Conservation (phyloP, 1,140 invertebrate genomes). For the Drosophila novamexicana region DNA sequence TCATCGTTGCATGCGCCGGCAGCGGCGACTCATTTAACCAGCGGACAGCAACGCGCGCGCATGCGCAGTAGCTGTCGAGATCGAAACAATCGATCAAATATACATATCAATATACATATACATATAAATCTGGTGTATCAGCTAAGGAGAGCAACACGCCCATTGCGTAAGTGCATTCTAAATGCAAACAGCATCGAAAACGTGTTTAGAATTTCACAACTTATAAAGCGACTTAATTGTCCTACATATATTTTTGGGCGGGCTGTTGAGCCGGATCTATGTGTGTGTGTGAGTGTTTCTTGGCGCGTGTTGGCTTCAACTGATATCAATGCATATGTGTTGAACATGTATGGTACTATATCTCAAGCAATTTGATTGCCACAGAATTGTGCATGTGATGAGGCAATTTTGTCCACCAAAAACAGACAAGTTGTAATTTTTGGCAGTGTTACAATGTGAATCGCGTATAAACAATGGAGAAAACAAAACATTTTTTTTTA, state of each 20-base stretch:
- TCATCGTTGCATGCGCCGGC: conserved; percentile 57
- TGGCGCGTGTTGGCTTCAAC: conserved; percentile 1
- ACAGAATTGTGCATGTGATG: neutral
- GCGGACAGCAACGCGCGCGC: conserved; percentile 70
- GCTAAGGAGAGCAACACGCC: conserved; percentile 30
- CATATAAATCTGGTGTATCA: neutral
- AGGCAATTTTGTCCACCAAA: neutral
- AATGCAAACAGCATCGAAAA: conserved; percentile 34
- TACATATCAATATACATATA: conserved; percentile 10
- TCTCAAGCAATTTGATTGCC: conserved; percentile 8
- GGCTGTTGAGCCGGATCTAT: conserved; percentile 3
- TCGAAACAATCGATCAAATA: neutral
- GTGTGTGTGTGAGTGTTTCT: conserved; percentile 17
- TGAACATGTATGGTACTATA: neutral
- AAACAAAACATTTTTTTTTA: neutral
- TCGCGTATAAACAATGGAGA: neutral
- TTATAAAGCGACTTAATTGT: neutral
- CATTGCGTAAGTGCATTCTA: conserved; percentile 72
- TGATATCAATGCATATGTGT: neutral
- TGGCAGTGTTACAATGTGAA: neutral
- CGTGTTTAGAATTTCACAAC: conserved; percentile 75
- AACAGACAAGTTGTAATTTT: neutral
- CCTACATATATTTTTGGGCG: neutral
- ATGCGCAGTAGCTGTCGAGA: conserved; percentile 52
- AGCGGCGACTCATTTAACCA: conserved; percentile 63